phyloP scores from a whole-genome alignment of 2,888 invertebrate genomes.

The Gnatocerus cornutus region DNA sequence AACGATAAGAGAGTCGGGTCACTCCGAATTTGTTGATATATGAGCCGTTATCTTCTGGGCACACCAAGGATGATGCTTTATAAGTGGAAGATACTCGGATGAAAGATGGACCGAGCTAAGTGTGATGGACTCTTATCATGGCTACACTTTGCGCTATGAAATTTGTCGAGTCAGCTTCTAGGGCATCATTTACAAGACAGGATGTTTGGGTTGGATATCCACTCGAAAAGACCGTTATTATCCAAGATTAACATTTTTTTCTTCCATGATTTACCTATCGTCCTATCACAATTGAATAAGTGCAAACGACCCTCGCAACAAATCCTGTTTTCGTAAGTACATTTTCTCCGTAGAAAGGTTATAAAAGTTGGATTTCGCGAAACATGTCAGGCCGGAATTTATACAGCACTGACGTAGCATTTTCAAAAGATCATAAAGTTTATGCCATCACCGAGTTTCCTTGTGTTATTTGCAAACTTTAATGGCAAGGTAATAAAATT shows the following conservation, averaged over 20 bases:
- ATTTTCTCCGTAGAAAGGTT: too few relatives aligned
- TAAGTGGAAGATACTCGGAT: slow-evolving; percentile 54
- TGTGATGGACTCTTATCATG: slow-evolving; percentile 60
- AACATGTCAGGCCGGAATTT: slow-evolving; percentile 32
- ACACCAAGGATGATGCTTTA: slow-evolving; percentile 53
- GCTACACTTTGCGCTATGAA: slow-evolving; percentile 56
- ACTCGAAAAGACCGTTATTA: slow-evolving; percentile 36
- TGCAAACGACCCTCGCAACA: slow-evolving; percentile 1
- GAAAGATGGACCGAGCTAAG: slow-evolving; percentile 59
- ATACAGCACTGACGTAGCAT: too few relatives aligned
- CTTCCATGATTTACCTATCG: too few relatives aligned
- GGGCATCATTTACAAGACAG: slow-evolving; percentile 53
- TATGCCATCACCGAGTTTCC: slow-evolving; percentile 28
- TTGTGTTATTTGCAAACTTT: slow-evolving; percentile 39
- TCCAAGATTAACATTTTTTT: slow-evolving; percentile 1
- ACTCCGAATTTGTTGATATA: slow-evolving; percentile 50
- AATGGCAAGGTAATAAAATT: slow-evolving; percentile 35
- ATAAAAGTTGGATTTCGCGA: slow-evolving; percentile 37
- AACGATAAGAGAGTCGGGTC: slow-evolving; percentile 37
- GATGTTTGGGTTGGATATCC: slow-evolving; percentile 54
- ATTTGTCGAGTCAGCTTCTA: slow-evolving; percentile 60
- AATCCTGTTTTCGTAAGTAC: slow-evolving; percentile 24
- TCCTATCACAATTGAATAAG: slow-evolving; percentile 5
- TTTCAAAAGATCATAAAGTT: slow-evolving; percentile 40
- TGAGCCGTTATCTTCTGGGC: slow-evolving; percentile 51